Conservation (phyloP, 2,888 invertebrate species). For the Watsonalla binaria region DNA sequence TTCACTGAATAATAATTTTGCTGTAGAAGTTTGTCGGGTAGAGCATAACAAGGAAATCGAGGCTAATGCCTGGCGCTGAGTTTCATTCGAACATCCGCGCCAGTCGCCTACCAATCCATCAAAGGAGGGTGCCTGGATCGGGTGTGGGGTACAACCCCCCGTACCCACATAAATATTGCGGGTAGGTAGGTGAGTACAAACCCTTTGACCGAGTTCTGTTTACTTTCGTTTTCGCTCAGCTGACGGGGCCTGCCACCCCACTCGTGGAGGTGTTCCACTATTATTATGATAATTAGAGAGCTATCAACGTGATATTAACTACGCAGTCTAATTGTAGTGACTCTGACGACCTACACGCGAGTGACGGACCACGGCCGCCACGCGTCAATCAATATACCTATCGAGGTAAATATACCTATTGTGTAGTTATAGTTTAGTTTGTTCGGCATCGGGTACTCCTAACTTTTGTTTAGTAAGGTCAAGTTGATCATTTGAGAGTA, state of each 20-base stretch:
- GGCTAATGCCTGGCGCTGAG: constrained; percentile 62
- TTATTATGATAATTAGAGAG: constrained; percentile 76
- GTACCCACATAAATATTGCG: constrained; percentile 79
- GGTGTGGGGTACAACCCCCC: constrained; percentile 63
- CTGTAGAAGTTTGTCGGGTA: constrained; percentile 61
- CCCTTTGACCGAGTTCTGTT: constrained; percentile 80
- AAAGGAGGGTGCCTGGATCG: constrained; percentile 72
- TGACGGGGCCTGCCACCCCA: constrained; percentile 70
- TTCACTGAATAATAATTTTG: constrained; percentile 71
- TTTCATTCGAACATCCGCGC: constrained; percentile 71
- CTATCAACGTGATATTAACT: constrained; percentile 56
- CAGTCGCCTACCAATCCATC: constrained; percentile 78
- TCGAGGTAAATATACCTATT: constrained; percentile 4
- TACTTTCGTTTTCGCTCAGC: constrained; percentile 80
- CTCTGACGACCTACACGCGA: constrained; percentile 16
- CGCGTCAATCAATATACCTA: constrained; percentile 9
- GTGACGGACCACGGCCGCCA: constrained; percentile 6
- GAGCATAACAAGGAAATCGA: constrained; percentile 61
- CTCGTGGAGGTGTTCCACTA: constrained; percentile 62
- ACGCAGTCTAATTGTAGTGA: constrained; percentile 40
- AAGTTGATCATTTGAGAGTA: neutral
- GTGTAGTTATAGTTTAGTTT: neutral
- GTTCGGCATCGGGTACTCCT: neutral
- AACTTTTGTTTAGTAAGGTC: neutral
- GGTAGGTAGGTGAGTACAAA: constrained; percentile 79